These are phyloP conservation scores for Euwallacea fornicatus DNA, from an alignment of 1,140 invertebrate species.

Conservation along the genomic window DNA sequence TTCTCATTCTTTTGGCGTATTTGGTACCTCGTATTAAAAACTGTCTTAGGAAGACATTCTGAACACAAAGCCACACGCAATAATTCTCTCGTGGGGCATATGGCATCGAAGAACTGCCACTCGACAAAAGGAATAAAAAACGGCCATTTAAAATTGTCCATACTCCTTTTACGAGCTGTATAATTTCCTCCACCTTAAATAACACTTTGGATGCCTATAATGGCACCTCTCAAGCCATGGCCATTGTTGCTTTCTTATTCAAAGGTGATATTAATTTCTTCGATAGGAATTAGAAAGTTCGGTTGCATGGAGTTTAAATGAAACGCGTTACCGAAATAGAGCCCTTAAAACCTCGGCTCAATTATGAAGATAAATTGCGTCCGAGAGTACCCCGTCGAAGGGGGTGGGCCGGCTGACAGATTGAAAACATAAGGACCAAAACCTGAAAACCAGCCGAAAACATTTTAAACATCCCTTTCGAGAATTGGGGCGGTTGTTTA, in stretches of 20 bases:
- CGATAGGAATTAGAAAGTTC: background rate
- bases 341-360: constrained; percentile 6
- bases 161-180: background rate
- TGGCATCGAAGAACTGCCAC: background rate
- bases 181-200: constrained; percentile 9
- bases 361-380: constrained; percentile 30
- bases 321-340: background rate
- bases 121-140: constrained; percentile 10
- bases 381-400: constrained; percentile 20
- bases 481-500: constrained; percentile 18
- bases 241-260: background rate
- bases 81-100: background rate
- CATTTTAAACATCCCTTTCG: constrained; percentile 16
- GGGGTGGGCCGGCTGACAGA: constrained; percentile 31
- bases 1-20: no score
- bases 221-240: background rate
- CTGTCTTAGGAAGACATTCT: no score
- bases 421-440: constrained; percentile 27
- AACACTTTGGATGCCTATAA: constrained; percentile 4
- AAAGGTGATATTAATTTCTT: constrained; percentile 4
- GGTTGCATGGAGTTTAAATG: background rate
- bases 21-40: no score
- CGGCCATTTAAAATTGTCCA: constrained; percentile 3
- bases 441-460: constrained; percentile 8
- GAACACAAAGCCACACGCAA: no score